These are phyloP conservation scores for Musca vetustissima DNA, from an alignment of 1,140 invertebrate genomes.

Conservation along the genomic window DNA sequence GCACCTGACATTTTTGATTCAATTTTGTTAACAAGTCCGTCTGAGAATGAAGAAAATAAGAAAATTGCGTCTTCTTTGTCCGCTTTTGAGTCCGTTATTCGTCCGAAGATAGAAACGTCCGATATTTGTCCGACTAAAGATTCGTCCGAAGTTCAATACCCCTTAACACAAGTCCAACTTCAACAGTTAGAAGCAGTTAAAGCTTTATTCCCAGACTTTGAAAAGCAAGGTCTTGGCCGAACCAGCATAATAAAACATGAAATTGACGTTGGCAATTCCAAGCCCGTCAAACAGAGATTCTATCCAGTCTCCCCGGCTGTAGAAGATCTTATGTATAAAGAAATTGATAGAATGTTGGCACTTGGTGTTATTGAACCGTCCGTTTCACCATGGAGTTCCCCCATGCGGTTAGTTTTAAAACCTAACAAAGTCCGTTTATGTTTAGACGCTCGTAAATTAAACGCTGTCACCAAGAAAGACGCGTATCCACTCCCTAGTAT, in stretches of 20 bases:
- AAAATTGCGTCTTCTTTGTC: too few species aligned
- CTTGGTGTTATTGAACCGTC: slow-evolving; percentile 34
- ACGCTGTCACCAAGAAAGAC: slow-evolving; percentile 31
- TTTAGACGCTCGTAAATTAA: slow-evolving; percentile 43
- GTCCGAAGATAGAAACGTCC: too few species aligned
- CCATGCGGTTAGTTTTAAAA: slow-evolving; percentile 36
- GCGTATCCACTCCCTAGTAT: slow-evolving; percentile 36
- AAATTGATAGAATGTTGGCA: slow-evolving; percentile 34
- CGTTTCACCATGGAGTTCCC: slow-evolving; percentile 26
- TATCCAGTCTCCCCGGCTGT: slow-evolving; percentile 30
- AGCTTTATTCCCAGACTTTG: slow-evolving; percentile 12
- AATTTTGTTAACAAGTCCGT: too few species aligned
- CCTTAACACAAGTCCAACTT: neutral
- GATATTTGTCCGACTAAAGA: neutral
- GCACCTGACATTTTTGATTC: too few species aligned
- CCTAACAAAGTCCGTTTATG: slow-evolving; percentile 40
- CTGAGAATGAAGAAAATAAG: too few species aligned
- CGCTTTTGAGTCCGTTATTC: too few species aligned
- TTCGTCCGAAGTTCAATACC: too few species aligned
- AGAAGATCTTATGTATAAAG: slow-evolving; percentile 33
- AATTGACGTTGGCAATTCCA: neutral
- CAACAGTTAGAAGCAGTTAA: slow-evolving; percentile 18
- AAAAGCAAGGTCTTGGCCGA: slow-evolving; percentile 7
- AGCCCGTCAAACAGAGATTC: slow-evolving; percentile 28
- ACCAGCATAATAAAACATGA: slow-evolving; percentile 4